Percentiles rank a stretch among this genome's conserved stretches.
phyloP scores from a whole-genome alignment of 1,140 invertebrate species.

The Drosophila erecta region DNA sequence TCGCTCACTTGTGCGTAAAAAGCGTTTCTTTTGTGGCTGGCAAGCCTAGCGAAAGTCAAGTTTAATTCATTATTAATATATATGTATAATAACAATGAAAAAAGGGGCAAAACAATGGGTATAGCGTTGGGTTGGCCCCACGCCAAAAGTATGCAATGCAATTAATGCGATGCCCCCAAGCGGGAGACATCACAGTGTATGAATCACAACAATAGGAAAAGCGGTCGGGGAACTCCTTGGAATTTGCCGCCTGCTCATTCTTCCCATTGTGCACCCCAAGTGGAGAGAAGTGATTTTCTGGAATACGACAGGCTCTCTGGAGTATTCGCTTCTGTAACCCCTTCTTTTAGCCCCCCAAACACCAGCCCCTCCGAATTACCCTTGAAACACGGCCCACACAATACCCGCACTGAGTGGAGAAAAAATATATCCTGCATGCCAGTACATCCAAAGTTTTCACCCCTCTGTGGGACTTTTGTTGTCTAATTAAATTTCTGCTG shows the following conservation, averaged over 20 bases:
- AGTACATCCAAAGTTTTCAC: slow-evolving; percentile 34
- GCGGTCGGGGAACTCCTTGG: slow-evolving; percentile 31
- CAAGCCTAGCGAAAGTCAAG: slow-evolving; percentile 76
- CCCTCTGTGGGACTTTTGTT: slow-evolving; percentile 56
- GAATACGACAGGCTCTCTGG: slow-evolving; percentile 4
- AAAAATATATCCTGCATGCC: slow-evolving; percentile 46
- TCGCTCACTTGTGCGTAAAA: slow-evolving; percentile 1
- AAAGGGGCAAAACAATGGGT: slow-evolving; percentile 35
- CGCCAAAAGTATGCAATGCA: slow-evolving; percentile 76
- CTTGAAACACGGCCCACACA: slow-evolving; percentile 72
- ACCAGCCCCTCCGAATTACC: slow-evolving; percentile 35
- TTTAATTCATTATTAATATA: slow-evolving; percentile 81
- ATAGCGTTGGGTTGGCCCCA: slow-evolving; percentile 11
- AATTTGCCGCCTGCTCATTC: slow-evolving; percentile 7
- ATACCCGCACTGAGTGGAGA: slow-evolving; percentile 12
- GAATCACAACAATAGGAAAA: slow-evolving; percentile 54
- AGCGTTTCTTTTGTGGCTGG: slow-evolving; percentile 41
- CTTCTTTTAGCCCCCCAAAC: no score
- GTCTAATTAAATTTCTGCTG: slow-evolving; percentile 75
- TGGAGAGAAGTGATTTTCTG: slow-evolving; percentile 8
- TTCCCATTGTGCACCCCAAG: slow-evolving; percentile 13
- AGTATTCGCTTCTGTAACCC: not conserved
- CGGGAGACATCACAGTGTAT: slow-evolving; percentile 24
- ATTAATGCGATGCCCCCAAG: slow-evolving; percentile 66
- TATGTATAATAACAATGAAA: slow-evolving; percentile 11